Base-by-base conservation (phyloP, 2,797 vertebrate species). In the Pseudochirops cupreus region DNA sequence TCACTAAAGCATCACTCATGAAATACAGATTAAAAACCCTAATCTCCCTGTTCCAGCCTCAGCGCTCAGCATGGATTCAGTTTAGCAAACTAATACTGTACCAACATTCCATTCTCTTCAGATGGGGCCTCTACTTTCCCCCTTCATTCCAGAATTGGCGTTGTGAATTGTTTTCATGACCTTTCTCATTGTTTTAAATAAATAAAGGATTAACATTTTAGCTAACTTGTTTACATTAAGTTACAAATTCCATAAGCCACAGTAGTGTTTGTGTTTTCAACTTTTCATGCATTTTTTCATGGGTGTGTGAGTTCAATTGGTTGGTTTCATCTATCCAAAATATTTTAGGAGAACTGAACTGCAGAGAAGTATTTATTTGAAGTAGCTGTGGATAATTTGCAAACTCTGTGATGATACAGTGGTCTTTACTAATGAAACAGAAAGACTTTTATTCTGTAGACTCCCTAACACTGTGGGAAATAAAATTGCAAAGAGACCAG, bases 141-240 rank as follows among this genome's bases (percentile, higher is more conserved):
- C 50, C 1, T 93, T 91, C 89, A 96, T 97, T 95, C 55, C 96
- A 97, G 95, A 96, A 95, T 95, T 93, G 91, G 95, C 55, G 91
- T 50, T 82, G 55, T 93, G 39, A 98, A 92, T 97, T 97, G 96
- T 96, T 98, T 98, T 97, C 96, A 93, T 97, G 55, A 97, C 95
- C 93, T 98, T 98, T 82, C 96, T 97, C 91, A 5, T 95, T 97
- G 97, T 98, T 93, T 96, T 97, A 98, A 98, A 98, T 97, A 98
- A 98, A 98, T 97, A 97, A 96, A 98, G 97, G 94, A 97, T 98
- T 98, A 98, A 92, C 92, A 94, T 96, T 98, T 95, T 55, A 97
- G 52, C 56, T 97, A 94, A 95, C 82, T 94, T 97, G 94, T 98
- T 98, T 98, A 97, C 90, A 98, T 98, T 98, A 97, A 98, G 95